phyloP scores from a whole-genome alignment of 2,113 vertebrate genomes.

The Andinoacara biseriatus region DNA sequence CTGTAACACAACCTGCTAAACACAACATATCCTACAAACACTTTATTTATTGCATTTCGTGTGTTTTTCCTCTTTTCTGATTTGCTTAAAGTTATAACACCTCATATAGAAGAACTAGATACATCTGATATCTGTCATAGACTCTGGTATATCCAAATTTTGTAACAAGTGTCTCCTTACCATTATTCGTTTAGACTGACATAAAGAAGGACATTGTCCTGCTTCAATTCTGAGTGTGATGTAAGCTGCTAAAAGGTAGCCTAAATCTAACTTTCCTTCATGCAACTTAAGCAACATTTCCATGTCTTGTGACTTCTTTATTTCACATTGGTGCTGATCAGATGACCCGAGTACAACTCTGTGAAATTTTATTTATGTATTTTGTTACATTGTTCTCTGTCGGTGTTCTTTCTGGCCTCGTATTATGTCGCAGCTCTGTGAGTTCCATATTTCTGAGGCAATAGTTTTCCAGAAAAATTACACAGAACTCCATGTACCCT shows the following conservation, averaged over 20 bases:
- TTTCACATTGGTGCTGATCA: not conserved
- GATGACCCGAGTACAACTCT: not conserved
- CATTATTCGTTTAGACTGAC: not conserved
- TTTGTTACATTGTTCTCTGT: not conserved
- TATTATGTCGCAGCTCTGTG: not conserved
- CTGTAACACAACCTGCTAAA: not conserved
- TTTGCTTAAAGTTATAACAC: not conserved
- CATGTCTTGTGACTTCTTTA: not conserved
- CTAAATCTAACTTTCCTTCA: not conserved
- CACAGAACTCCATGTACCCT: not conserved
- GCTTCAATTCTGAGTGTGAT: constrained; percentile 8
- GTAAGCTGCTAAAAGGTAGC: not conserved
- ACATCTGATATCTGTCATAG: not conserved
- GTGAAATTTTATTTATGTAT: constrained; percentile 41
- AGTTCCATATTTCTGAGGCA: not conserved
- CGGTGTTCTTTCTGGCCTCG: not conserved
- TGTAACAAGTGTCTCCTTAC: not conserved
- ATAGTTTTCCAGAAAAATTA: not conserved
- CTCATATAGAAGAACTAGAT: not conserved
- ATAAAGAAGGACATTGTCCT: not conserved
- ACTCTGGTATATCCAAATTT: not conserved
- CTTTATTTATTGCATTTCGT: not conserved
- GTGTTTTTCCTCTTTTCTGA: not conserved
- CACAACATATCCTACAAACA: not conserved
- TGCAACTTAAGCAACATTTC: not conserved